Percentiles rank a stretch among this genome's conserved stretches.
phyloP scores from a whole-genome alignment of 2,888 invertebrate genomes.

The Nysson spinosus region DNA sequence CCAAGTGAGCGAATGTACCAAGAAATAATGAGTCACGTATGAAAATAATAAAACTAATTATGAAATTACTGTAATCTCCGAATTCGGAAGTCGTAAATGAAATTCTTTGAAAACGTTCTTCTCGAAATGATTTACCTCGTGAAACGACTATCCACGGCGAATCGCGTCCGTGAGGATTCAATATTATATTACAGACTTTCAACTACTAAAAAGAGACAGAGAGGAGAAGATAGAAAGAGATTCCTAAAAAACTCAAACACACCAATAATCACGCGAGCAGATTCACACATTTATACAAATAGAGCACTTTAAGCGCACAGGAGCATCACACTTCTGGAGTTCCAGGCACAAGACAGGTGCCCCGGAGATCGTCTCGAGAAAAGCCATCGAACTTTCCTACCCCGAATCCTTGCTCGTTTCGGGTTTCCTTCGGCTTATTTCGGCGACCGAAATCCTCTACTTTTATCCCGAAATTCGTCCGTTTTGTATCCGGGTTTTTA shows the following conservation, averaged over 20 bases:
- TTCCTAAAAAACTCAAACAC: not conserved
- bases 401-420: not conserved
- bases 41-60: no score
- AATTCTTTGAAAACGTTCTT: no score
- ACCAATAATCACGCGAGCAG: not conserved
- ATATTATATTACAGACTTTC: conserved; percentile 38
- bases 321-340: conserved; percentile 47
- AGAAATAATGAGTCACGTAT: no score
- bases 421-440: not conserved
- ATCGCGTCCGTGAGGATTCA: conserved; percentile 9
- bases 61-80: conserved; percentile 1
- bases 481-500: no score
- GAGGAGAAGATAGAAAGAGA: not conserved
- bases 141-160: not conserved
- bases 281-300: conserved; percentile 9
- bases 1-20: no score
- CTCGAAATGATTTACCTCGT: no score
- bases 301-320: conserved; percentile 30
- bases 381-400: not conserved
- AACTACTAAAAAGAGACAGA: conserved; percentile 4
- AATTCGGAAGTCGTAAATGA: no score
- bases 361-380: conserved; percentile 35
- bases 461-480: no score
- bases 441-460: no score
- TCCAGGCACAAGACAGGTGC: conserved; percentile 26